phyloP scores from a whole-genome alignment of 2,113 vertebrate species.

The Maccullochella peelii region DNA sequence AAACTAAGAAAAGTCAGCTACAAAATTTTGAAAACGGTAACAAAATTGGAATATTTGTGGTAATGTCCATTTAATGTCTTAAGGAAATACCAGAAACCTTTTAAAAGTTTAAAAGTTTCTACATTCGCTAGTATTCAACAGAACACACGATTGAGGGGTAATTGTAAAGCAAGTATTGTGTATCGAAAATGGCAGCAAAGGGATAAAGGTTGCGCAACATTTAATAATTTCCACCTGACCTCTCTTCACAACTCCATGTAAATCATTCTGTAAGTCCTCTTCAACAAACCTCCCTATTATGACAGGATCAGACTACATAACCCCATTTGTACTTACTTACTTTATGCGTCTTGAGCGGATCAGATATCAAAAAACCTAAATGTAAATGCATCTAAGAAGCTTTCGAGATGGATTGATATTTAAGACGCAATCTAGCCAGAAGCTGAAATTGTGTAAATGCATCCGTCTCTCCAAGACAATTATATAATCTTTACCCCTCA shows the following conservation, averaged over 20 bases:
- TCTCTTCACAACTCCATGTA: neutral
- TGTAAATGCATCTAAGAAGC: neutral
- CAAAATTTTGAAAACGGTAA: too few species aligned
- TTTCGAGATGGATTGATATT: neutral
- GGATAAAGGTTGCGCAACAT: neutral
- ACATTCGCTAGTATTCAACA: neutral
- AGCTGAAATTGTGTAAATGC: too few species aligned
- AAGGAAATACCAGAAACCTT: too few species aligned
- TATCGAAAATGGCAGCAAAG: neutral
- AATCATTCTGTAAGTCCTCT: neutral
- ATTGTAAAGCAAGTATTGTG: neutral
- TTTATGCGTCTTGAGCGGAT: neutral
- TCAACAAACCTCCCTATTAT: neutral
- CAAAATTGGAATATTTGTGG: too few species aligned
- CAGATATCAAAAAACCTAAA: too few species aligned
- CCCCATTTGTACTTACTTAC: neutral
- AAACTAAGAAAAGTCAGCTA: neutral
- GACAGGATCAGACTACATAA: neutral
- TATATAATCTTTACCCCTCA: neutral
- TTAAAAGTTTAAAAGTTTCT: constrained; percentile 1
- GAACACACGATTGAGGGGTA: neutral
- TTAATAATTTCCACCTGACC: neutral
- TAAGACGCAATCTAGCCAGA: neutral
- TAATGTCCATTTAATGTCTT: neutral
- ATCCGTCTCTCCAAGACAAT: too few species aligned